phyloP scores from a whole-genome alignment of 2,888 invertebrate species.

The Piscicola geometra region DNA sequence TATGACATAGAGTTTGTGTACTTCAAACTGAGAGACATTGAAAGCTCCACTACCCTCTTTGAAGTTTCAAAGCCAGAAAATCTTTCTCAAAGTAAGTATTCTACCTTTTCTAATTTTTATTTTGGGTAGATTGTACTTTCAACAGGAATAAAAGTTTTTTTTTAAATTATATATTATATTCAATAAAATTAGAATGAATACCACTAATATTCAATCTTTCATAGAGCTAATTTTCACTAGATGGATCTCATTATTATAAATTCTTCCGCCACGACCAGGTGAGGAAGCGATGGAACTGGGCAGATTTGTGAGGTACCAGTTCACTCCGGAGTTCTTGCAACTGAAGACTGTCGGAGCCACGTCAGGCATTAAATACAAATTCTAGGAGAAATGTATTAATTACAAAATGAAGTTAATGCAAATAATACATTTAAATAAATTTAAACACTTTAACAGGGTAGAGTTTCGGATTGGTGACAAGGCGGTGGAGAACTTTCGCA shows the following conservation, averaged over 20 bases:
- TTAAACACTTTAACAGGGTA: slow-evolving; percentile 71
- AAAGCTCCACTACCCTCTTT: slow-evolving; percentile 79
- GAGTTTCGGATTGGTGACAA: slow-evolving; percentile 91
- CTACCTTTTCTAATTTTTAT: too few species aligned
- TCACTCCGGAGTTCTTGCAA: slow-evolving; percentile 93
- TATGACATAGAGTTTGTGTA: slow-evolving; percentile 96
- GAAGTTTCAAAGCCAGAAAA: slow-evolving; percentile 60
- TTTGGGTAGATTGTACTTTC: too few species aligned
- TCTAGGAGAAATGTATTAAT: too few species aligned
- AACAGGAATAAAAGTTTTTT: too few species aligned
- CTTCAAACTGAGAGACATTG: slow-evolving; percentile 88
- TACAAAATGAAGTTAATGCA: too few species aligned
- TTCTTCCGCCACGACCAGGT: too few species aligned
- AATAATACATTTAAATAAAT: too few species aligned
- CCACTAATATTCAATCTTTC: too few species aligned
- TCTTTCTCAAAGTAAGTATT: slow-evolving; percentile 48
- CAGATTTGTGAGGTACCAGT: slow-evolving; percentile 95
- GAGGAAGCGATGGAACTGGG: slow-evolving; percentile 61
- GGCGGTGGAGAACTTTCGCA: slow-evolving; percentile 87
- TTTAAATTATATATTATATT: background rate
- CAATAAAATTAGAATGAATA: too few species aligned
- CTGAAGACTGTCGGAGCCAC: slow-evolving; percentile 94
- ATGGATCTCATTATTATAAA: background rate
- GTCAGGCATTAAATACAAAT: slow-evolving; percentile 70
- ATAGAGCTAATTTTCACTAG: too few species aligned